phyloP scores from a whole-genome alignment of 1,140 invertebrate species.

The Orchesella cincta region DNA sequence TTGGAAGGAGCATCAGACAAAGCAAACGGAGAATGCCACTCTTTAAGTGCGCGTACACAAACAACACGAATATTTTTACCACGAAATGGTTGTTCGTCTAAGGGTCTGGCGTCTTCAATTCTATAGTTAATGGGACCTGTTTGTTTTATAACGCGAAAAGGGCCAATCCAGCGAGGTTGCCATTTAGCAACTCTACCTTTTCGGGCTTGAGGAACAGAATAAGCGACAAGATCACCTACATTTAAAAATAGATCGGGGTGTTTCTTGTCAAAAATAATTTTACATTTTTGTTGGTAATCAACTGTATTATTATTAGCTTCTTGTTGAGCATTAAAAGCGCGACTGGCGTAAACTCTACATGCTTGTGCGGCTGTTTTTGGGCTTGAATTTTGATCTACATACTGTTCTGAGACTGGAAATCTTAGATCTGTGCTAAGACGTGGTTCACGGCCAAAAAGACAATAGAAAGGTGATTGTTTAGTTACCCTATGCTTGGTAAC shows the following conservation, averaged over 20 bases:
- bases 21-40: too few species aligned
- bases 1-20: too few species aligned
- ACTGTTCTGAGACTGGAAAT: neutral
- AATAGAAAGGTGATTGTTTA: conserved; percentile 55
- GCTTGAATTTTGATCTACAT: neutral
- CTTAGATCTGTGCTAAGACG: conserved; percentile 44
- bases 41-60: neutral
- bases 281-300: neutral
- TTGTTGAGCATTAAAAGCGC: too few species aligned
- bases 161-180: neutral
- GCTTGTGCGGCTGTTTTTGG: neutral
- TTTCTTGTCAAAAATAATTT: neutral
- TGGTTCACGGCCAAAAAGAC: conserved; percentile 56
- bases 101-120: neutral
- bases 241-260: neutral
- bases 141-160: neutral
- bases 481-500: conserved; percentile 56
- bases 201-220: neutral
- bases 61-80: neutral
- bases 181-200: neutral
- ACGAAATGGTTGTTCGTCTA: neutral
- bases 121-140: neutral
- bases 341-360: neutral
- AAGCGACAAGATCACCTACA: neutral
- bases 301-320: neutral